These are phyloP conservation scores for Rafetus swinhoei DNA, from an alignment of 2,113 vertebrate species.

Conservation along the genomic window DNA sequence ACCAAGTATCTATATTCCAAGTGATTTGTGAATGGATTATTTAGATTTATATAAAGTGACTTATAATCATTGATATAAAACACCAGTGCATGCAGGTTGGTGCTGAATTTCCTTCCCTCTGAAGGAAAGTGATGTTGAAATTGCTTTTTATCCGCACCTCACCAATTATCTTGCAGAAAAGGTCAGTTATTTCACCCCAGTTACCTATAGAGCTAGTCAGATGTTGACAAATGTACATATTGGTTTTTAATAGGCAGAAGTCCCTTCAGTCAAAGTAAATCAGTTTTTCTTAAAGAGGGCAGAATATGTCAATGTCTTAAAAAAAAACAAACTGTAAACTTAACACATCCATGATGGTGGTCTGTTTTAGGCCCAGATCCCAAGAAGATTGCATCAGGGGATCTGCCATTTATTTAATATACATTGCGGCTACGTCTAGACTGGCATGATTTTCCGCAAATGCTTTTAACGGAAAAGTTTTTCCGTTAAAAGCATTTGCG, in stretches of 20 bases:
- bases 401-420: not conserved
- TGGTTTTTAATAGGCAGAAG: not conserved
- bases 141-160: too few relatives aligned
- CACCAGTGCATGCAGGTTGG: not conserved
- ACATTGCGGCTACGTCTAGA: too few relatives aligned
- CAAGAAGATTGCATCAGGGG: not conserved
- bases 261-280: not conserved
- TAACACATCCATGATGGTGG: not conserved
- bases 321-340: not conserved
- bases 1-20: fast-evolving
- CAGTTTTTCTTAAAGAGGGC: not conserved
- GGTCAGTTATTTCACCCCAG: not conserved
- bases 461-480: too few relatives aligned
- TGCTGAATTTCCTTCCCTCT: not conserved
- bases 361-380: not conserved
- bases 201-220: not conserved
- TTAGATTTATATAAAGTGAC: not conserved
- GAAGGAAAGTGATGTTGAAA: too few relatives aligned
- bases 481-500: too few relatives aligned
- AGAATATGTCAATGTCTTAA: not conserved
- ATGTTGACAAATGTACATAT: not conserved
- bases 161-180: not conserved
- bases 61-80: not conserved
- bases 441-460: too few relatives aligned
- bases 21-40: not conserved